Percentiles rank a stretch among this genome's conserved stretches.
Evolutionary conservation across 2,113 vertebrate genomes (phyloP).

Genomic region (Cariama cristata): DNA sequence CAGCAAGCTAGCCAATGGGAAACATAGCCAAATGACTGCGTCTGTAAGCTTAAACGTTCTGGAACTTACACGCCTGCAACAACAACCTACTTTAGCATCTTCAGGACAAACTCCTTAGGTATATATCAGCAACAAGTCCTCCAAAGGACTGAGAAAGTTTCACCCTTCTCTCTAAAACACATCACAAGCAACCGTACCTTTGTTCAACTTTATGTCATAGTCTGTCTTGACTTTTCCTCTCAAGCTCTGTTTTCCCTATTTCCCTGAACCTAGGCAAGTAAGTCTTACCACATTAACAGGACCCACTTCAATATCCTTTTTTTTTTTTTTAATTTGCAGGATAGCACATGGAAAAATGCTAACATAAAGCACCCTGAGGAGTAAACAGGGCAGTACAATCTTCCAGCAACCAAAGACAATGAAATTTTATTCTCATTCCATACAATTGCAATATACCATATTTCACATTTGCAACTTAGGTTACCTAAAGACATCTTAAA

Average conservation of each 20-base stretch:
- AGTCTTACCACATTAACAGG: not conserved
- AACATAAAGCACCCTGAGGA: not conserved
- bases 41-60: not conserved
- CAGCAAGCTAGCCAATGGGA: not conserved
- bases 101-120: not conserved
- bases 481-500: not conserved
- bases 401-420: not conserved
- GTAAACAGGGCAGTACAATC: not conserved
- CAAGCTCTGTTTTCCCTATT: not conserved
- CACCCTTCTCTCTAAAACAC: not conserved
- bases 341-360: not conserved
- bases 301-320: not conserved
- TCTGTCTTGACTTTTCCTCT: not conserved
- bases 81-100: not conserved
- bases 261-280: not conserved
- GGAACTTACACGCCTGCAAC: not conserved
- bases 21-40: not conserved
- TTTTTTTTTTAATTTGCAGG: not conserved
- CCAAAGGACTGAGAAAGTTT: not conserved
- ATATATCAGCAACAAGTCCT: not conserved
- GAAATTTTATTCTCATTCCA: not conserved
- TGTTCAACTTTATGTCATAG: not conserved
- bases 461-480: not conserved
- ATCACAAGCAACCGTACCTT: accelerated
- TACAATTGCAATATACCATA: not conserved